Conservation (phyloP, 2,888 invertebrate genomes). For the Capitulum mitella region DNA sequence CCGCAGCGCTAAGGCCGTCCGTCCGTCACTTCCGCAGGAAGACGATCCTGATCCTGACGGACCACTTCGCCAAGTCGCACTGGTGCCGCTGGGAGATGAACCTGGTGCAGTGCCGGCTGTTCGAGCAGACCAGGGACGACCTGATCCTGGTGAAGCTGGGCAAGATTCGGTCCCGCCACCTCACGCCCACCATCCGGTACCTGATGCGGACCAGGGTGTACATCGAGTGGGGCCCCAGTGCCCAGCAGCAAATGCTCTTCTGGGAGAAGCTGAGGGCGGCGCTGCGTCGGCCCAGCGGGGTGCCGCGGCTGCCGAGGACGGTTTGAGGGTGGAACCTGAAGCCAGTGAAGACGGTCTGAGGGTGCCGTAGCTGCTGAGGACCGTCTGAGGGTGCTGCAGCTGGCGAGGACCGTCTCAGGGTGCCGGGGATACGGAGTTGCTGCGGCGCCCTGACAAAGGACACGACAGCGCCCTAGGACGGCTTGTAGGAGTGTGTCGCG, state of each 20-base stretch:
- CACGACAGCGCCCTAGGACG: no score
- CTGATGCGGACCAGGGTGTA: constrained; percentile 62
- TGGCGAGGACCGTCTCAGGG: no score
- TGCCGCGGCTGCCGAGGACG: neutral
- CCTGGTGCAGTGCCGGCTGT: constrained; percentile 57
- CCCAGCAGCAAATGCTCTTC: constrained; percentile 38
- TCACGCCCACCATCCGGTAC: constrained; percentile 55
- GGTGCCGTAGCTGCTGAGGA: no score
- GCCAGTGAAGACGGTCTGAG: no score
- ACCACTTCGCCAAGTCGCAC: constrained; percentile 60
- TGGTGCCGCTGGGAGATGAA: constrained; percentile 67
- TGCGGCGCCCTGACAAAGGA: no score
- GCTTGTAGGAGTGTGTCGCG: no score
- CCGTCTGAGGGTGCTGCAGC: neutral
- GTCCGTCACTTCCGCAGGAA: no score
- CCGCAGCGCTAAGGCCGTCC: no score
- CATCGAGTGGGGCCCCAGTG: constrained; percentile 56
- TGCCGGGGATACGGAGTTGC: no score
- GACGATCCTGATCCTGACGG: constrained; percentile 59
- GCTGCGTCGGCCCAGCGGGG: neutral
- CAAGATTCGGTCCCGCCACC: constrained; percentile 50
- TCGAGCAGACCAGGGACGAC: constrained; percentile 52
- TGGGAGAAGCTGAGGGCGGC: constrained; percentile 38
- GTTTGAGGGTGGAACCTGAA: neutral
- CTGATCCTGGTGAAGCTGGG: constrained; percentile 57